These are phyloP conservation scores for Hirtodrosophila alboralis DNA, from an alignment of 2,888 invertebrate genomes.

Conservation along the genomic window DNA sequence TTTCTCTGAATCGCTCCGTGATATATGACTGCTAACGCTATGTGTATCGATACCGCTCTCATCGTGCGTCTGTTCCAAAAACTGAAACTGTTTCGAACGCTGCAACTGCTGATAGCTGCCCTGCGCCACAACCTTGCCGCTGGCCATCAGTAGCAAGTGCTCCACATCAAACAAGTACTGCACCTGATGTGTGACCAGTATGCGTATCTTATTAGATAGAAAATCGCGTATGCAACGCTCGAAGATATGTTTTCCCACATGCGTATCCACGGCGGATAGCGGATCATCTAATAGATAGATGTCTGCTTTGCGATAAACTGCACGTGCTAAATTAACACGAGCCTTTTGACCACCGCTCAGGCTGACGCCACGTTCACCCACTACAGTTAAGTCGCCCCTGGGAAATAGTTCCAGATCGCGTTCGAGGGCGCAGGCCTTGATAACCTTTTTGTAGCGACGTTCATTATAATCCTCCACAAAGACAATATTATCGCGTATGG, in stretches of 20 bases:
- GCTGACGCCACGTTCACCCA: conserved; percentile 89
- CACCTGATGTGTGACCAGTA: conserved; percentile 89
- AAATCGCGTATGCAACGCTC: conserved; percentile 88
- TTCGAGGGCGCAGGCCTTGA: conserved; percentile 87
- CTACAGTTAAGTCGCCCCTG: conserved; percentile 85
- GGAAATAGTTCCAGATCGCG: conserved; percentile 88
- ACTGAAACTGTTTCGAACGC: conserved; percentile 85
- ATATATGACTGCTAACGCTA: conserved; percentile 72
- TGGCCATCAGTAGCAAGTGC: conserved; percentile 86
- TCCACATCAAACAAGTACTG: conserved; percentile 87
- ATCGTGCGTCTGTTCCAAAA: conserved; percentile 78
- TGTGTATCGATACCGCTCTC: conserved; percentile 77
- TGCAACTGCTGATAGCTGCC: conserved; percentile 84
- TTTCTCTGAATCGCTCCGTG: conserved; percentile 80
- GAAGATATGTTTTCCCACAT: conserved; percentile 90
- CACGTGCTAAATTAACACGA: conserved; percentile 90
- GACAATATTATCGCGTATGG: conserved; percentile 95
- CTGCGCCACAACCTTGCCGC: conserved; percentile 82
- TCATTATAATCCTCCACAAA: conserved; percentile 91
- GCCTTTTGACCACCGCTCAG: conserved; percentile 91
- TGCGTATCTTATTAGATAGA: conserved; percentile 87
- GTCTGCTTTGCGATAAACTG: conserved; percentile 90
- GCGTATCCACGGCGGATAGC: conserved; percentile 90
- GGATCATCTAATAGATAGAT: conserved; percentile 92
- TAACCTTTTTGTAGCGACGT: conserved; percentile 84